A percentile compares a stretch with the other conserved stretches of the same genome.
These are phyloP conservation scores for Drosophila quasianomalipes DNA, from an alignment of 2,888 invertebrate genomes.

Conservation along the genomic window DNA sequence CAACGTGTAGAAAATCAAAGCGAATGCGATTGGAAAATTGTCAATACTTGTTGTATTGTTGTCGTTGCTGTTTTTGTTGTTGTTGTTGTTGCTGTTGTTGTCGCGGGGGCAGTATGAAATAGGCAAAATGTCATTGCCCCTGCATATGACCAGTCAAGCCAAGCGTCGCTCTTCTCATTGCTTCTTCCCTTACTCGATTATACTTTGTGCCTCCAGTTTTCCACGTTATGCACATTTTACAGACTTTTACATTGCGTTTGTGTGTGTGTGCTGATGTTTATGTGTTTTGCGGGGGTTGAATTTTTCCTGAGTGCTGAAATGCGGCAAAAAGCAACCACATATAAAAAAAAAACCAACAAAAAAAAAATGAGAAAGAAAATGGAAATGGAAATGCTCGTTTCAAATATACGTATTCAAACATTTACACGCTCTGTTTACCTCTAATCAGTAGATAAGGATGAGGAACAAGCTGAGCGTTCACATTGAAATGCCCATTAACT, in stretches of 20 bases:
- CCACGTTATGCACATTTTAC: conserved; percentile 47
- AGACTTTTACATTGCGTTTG: conserved; percentile 36
- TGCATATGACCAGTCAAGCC: conserved; percentile 47
- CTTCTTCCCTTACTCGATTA: conserved; percentile 53
- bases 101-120: conserved; percentile 51
- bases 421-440: conserved; percentile 79
- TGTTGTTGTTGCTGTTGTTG: conserved; percentile 10
- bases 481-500: conserved; percentile 46
- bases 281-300: conserved; percentile 38
- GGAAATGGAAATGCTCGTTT: conserved; percentile 49
- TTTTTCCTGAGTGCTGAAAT: conserved; percentile 52
- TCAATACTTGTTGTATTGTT: conserved; percentile 25
- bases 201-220: conserved; percentile 42
- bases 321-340: conserved; percentile 42
- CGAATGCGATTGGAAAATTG: conserved; percentile 62
- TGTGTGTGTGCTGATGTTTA: conserved; percentile 14
- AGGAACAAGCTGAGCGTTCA: conserved; percentile 44
- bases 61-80: conserved; percentile 3
- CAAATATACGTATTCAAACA: conserved; percentile 68
- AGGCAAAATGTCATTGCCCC: conserved; percentile 76
- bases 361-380: conserved; percentile 6
- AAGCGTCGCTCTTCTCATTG: conserved; percentile 26
- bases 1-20: conserved; percentile 73
- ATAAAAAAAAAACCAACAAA: conserved; percentile 9
- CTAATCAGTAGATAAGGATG: conserved; percentile 76